These are phyloP conservation scores for Alaudala cheleensis DNA, from an alignment of 2,113 vertebrate genomes.

Conservation along the genomic window DNA sequence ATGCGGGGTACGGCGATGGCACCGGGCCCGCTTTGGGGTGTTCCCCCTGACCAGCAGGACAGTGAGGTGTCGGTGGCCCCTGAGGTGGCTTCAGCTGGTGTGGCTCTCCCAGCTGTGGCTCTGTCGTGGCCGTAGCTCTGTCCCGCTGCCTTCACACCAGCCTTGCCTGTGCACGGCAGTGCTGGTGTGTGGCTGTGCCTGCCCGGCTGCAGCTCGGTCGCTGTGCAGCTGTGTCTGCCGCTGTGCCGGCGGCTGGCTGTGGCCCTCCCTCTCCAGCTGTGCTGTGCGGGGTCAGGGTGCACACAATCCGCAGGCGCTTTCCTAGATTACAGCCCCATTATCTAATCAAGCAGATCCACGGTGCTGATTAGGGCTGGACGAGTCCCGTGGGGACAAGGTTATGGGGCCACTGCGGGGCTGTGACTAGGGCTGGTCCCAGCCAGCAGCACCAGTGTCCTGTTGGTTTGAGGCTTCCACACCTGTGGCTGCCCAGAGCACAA, in stretches of 20 bases:
- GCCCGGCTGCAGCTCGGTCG: accelerated
- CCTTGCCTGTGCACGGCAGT: accelerated
- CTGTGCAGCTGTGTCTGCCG: not conserved
- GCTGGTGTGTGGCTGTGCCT: not conserved
- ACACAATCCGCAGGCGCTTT: not conserved
- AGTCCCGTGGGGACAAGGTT: conserved; percentile 62
- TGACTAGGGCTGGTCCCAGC: not conserved
- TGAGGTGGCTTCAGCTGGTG: accelerated
- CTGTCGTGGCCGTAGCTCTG: accelerated
- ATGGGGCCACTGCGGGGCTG: accelerated
- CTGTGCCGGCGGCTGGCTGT: accelerated
- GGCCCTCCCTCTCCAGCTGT: conserved; percentile 43
- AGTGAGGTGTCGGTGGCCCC: too few species aligned
- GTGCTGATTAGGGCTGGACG: not conserved
- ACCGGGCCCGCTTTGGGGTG: accelerated
- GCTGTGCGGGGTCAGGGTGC: not conserved
- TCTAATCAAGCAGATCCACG: conserved; percentile 31
- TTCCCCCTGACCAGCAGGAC: accelerated
- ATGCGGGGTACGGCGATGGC: accelerated
- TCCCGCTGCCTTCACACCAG: accelerated
- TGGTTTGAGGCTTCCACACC: accelerated
- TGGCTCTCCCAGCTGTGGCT: not conserved
- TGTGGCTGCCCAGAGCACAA: accelerated
- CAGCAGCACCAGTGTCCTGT: not conserved
- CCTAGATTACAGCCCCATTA: conserved; percentile 63